Evolutionary conservation across 2,888 invertebrate species (phyloP).

Genomic region (Tineola bisselliella): DNA sequence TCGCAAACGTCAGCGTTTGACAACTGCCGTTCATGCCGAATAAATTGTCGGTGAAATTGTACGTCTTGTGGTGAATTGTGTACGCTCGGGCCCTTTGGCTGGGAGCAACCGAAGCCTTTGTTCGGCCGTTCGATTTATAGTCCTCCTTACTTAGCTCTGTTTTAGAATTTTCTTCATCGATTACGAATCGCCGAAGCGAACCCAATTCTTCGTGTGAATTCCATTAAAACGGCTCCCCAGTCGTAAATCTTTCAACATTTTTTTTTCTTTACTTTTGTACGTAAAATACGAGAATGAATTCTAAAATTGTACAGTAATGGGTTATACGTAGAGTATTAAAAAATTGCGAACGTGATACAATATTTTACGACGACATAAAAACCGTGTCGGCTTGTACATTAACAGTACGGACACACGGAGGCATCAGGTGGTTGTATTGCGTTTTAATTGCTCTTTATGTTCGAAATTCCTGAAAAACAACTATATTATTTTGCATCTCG

Average conservation of each 20-base stretch:
- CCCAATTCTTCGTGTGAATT: conserved; percentile 8
- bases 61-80: conserved; percentile 50
- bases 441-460: background rate
- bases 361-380: background rate
- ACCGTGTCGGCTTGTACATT: background rate
- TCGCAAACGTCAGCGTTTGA: conserved; percentile 60
- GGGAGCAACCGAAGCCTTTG: background rate
- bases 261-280: background rate
- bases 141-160: conserved; percentile 12
- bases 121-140: conserved; percentile 12
- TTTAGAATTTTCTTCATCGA: conserved; percentile 13
- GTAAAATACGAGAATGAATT: background rate
- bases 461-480: background rate
- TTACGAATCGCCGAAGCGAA: conserved; percentile 10
- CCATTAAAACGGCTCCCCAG: conserved; percentile 9
- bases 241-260: conserved; percentile 7
- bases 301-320: background rate
- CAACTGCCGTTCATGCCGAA: conserved; percentile 61
- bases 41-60: conserved; percentile 60
- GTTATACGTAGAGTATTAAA: background rate
- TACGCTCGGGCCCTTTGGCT: conserved; percentile 45
- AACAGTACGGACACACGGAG: background rate
- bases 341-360: background rate
- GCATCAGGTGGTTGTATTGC: conserved; percentile 7
- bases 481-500: background rate